Percentiles rank a stretch among this genome's conserved stretches.
Conservation (phyloP, 2,797 vertebrate species). For the Clarias platycephalus region DNA sequence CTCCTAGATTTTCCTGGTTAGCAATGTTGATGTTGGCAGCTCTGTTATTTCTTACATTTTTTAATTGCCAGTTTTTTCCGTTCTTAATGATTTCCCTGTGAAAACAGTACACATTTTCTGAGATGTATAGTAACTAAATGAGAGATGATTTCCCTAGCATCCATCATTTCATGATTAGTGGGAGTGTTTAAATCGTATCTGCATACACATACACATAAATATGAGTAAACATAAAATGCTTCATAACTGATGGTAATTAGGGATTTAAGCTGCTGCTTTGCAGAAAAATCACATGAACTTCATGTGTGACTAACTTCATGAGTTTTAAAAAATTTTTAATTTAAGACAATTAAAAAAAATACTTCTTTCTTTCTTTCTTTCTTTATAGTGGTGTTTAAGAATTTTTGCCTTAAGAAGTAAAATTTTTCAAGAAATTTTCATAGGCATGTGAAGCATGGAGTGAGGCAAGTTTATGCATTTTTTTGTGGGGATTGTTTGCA, state of each 20-base stretch:
- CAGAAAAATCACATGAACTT: neutral
- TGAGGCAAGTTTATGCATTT: too few species aligned
- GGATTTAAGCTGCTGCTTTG: neutral
- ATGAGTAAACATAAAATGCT: neutral
- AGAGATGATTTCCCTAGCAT: neutral
- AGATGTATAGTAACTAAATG: neutral
- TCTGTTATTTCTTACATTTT: neutral
- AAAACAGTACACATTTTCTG: constrained; percentile 5
- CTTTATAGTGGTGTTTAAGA: too few species aligned
- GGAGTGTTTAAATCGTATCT: neutral
- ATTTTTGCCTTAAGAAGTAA: too few species aligned
- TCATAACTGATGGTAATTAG: neutral
- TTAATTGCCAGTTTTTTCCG: neutral
- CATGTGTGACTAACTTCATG: too few species aligned
- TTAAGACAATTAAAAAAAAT: too few species aligned
- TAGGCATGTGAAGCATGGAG: too few species aligned
- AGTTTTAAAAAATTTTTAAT: too few species aligned
- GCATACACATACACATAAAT: neutral
- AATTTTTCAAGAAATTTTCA: too few species aligned
- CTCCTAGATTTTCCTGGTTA: neutral
- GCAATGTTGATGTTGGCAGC: neutral
- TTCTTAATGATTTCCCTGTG: neutral
- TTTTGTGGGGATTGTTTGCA: too few species aligned
- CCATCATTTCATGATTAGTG: neutral
- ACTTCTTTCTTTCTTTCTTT: too few species aligned